phyloP scores from a whole-genome alignment of 2,888 invertebrate genomes.

The Cryptocephalus primarius region DNA sequence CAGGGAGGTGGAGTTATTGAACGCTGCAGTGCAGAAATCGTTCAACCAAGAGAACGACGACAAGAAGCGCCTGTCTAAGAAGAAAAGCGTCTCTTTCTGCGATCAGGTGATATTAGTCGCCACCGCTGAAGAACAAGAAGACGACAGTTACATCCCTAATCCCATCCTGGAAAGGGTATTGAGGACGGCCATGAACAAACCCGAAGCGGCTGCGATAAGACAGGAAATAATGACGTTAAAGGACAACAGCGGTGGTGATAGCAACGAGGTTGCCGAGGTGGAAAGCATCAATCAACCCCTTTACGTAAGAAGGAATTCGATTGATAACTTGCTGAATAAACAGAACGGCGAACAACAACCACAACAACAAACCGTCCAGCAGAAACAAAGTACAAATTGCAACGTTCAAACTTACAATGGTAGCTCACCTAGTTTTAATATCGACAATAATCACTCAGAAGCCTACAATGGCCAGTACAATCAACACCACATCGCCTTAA shows the following conservation, averaged over 20 bases:
- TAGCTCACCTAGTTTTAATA: slow-evolving; percentile 16
- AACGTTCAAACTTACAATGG: slow-evolving; percentile 7
- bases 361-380: slow-evolving; percentile 22
- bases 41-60: slow-evolving; percentile 30
- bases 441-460: slow-evolving; percentile 25
- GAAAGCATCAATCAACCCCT: slow-evolving; percentile 11
- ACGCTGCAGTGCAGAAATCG: slow-evolving; percentile 42
- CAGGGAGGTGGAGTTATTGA: slow-evolving; percentile 46
- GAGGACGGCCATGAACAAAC: slow-evolving; percentile 68
- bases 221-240: slow-evolving; percentile 42
- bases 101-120: slow-evolving; percentile 89
- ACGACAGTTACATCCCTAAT: slow-evolving; percentile 82
- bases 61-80: slow-evolving; percentile 52
- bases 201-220: slow-evolving; percentile 45
- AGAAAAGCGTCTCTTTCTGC: slow-evolving; percentile 91
- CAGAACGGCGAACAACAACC: slow-evolving; percentile 5
- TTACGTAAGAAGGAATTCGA: slow-evolving; percentile 26
- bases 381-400: slow-evolving; percentile 21
- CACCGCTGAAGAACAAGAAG: slow-evolving; percentile 85
- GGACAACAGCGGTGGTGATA: slow-evolving; percentile 1
- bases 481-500: slow-evolving; percentile 2
- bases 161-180: slow-evolving; percentile 80
- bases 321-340: slow-evolving; percentile 21
- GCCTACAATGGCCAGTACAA: slow-evolving; percentile 9
- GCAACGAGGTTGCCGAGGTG: neutral